Conservation (phyloP, 1,140 invertebrate species). For the Drosophila equinoxialis region DNA sequence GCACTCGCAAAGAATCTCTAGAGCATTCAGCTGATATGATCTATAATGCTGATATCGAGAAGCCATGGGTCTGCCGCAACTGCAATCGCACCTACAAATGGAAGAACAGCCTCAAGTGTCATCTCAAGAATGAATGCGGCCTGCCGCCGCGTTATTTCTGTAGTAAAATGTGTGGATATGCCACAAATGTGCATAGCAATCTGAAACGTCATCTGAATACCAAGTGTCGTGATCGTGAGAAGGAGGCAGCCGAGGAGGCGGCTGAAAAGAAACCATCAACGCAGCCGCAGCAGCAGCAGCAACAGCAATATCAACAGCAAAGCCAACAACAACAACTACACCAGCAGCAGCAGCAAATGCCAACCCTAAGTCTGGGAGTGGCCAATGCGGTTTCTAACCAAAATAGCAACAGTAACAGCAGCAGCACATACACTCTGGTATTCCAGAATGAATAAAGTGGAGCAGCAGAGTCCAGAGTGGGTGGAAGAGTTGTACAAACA, state of each 20-base stretch:
- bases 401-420: slow-evolving; percentile 38
- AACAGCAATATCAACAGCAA: slow-evolving; percentile 17
- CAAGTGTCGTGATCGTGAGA: slow-evolving; percentile 78
- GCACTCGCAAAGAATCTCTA: slow-evolving; percentile 78
- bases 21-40: slow-evolving; percentile 82
- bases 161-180: slow-evolving; percentile 84
- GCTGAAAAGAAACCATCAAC: slow-evolving; percentile 37
- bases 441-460: slow-evolving; percentile 69
- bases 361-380: background rate
- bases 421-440: slow-evolving; percentile 75
- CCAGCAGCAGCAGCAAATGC: slow-evolving; percentile 34
- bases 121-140: slow-evolving; percentile 83
- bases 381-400: background rate
- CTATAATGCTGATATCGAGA: slow-evolving; percentile 81
- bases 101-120: slow-evolving; percentile 83
- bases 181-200: slow-evolving; percentile 85
- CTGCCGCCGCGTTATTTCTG: slow-evolving; percentile 83
- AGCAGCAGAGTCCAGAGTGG: slow-evolving; percentile 6
- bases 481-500: slow-evolving; percentile 57
- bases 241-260: slow-evolving; percentile 69
- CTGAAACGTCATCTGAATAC: slow-evolving; percentile 84
- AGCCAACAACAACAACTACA: slow-evolving; percentile 29
- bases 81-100: slow-evolving; percentile 81
- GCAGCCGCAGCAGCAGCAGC: background rate
- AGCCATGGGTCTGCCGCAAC: slow-evolving; percentile 82